Conservation (phyloP, 2,113 vertebrate genomes). For the Calyptomena viridis region DNA sequence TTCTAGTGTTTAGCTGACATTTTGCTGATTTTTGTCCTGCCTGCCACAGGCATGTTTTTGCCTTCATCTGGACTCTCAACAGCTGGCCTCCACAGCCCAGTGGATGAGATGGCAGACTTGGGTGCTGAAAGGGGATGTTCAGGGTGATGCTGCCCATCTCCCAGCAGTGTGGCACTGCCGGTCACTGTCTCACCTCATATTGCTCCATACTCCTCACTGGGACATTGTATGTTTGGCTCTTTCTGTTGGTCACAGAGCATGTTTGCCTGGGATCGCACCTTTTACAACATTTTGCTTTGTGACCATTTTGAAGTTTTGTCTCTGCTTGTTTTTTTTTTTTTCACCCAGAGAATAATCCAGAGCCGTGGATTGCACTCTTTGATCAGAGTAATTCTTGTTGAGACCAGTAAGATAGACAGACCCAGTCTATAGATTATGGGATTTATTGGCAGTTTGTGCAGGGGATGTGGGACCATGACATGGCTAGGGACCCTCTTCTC, state of each 20-base stretch:
- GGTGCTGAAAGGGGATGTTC: neutral
- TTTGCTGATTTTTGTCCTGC: neutral
- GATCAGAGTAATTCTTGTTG: neutral
- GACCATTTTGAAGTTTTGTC: neutral
- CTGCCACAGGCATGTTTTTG: rapidly evolving
- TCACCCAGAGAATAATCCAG: neutral
- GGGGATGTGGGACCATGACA: rapidly evolving
- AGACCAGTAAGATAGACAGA: neutral
- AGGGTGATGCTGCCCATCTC: neutral
- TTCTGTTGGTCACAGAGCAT: neutral
- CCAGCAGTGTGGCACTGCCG: neutral
- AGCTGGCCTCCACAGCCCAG: rapidly evolving
- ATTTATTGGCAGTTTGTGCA: neutral
- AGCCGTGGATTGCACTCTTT: neutral
- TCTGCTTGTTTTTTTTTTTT: neutral
- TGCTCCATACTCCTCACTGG: neutral
- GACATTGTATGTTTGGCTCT: rapidly evolving
- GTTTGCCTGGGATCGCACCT: rapidly evolving
- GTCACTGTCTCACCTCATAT: neutral
- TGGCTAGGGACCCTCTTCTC: neutral
- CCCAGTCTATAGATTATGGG: neutral
- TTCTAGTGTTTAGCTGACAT: neutral
- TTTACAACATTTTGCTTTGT: rapidly evolving
- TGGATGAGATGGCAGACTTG: neutral
- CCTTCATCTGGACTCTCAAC: neutral